Evolutionary conservation across 2,888 invertebrate species (phyloP), one percentile per base, ranked within the genome.

Genomic region (Trichopria drosophilae): DNA sequence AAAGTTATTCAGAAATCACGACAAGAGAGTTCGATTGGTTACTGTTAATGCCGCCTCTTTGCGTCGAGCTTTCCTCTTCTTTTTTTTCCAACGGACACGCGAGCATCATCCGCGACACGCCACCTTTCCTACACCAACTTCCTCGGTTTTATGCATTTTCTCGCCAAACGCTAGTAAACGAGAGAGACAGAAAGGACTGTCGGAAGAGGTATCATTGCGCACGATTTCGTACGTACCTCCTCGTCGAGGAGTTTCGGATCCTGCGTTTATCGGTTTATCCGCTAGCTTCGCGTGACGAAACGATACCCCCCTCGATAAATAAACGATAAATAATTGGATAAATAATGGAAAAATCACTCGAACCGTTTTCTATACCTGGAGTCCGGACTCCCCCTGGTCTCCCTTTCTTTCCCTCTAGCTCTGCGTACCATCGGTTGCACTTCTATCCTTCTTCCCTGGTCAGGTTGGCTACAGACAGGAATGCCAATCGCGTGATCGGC

Each of bases 401-500:
- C 36, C 12, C 12, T 37, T 18, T 15, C 16, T 23, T 18, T 12
- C 15, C 10, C 24, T 13, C 20, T 2, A 20, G 3, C 18, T 4
- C 18, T 2, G 3, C 3, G 9, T 24, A 18, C 13, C 16, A 7
- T 57, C 54, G 28, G 54, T 56, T 53, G 47, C 45, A 48, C 49
- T 51, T 54, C 44, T 50, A 43, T 54, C 41, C 29, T 20, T 60
- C 57, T 56, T 47, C 54, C 57, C 56, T 54, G 57, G 56, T 60
- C 61, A 60, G 55, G 53, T 60, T 56, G 50, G 51, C 44, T 37
- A 47, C 19, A 57, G 58, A 56, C 61, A 56, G 59, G 60, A 65
- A 61, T 61, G 58, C 54, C 50, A 59, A 65, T 68, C 64, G 66
- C 68, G 69, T 69, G 68, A 67, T 69, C 60, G 59, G 59, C 55